phyloP scores from a whole-genome alignment of 1,140 invertebrate genomes.

The Asobara japonica region DNA sequence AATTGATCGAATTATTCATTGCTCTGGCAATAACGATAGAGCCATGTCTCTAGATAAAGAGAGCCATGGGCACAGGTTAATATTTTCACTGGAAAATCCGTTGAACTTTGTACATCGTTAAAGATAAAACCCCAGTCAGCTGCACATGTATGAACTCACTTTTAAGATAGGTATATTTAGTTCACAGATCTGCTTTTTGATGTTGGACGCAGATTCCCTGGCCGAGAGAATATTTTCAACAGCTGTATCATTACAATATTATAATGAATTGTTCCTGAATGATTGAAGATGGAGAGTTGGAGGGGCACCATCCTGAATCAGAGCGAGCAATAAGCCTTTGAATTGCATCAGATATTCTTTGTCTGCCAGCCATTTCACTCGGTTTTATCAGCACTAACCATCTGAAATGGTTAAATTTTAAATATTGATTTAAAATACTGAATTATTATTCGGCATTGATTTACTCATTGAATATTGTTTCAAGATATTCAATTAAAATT shows the following conservation, averaged over 20 bases:
- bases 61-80: background rate
- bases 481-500: too few species aligned
- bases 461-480: too few species aligned
- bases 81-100: background rate
- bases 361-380: background rate
- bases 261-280: background rate
- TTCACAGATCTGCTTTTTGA: background rate
- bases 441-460: too few species aligned
- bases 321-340: background rate
- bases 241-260: background rate
- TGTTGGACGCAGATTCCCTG: background rate
- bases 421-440: too few species aligned
- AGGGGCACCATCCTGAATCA: background rate
- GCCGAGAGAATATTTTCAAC: background rate
- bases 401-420: too few species aligned
- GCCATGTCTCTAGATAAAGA: background rate
- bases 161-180: constrained; percentile 5
- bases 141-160: background rate
- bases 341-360: background rate
- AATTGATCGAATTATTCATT: background rate
- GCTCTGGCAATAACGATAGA: background rate
- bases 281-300: background rate
- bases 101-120: background rate
- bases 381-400: background rate
- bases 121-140: background rate